A percentile compares a stretch with the other conserved stretches of the same genome.
phyloP scores from a whole-genome alignment of 2,797 vertebrate genomes.

The Balearica regulorum region DNA sequence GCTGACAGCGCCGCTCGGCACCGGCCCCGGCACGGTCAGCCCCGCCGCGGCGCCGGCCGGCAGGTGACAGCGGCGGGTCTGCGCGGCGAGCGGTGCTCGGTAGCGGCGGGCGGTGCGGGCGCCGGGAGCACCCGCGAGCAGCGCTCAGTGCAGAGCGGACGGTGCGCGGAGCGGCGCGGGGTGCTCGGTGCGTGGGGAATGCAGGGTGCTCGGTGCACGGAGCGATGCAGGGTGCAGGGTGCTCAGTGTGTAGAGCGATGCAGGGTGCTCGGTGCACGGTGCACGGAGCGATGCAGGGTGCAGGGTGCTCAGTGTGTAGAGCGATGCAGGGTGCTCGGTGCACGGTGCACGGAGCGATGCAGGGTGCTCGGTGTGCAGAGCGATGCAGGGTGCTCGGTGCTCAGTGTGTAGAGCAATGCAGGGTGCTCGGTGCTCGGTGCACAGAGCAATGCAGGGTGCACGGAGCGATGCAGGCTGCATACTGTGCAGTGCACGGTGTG shows the following conservation, averaged over 20 bases:
- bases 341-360: background rate
- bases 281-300: background rate
- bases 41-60: background rate
- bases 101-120: background rate
- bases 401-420: background rate
- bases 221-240: background rate
- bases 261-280: background rate
- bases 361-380: background rate
- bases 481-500: no score
- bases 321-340: background rate
- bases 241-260: background rate
- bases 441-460: no score
- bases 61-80: background rate
- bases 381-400: background rate
- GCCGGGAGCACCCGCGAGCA: slow-evolving; percentile 2
- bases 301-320: background rate
- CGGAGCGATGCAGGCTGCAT: no score
- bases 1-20: background rate
- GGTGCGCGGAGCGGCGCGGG: background rate
- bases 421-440: background rate
- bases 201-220: background rate
- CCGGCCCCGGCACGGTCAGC: background rate
- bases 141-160: background rate
- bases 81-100: background rate
- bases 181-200: background rate